These are phyloP conservation scores for Castor canadensis DNA, from an alignment of 2,113 vertebrate genomes.

Conservation along the genomic window DNA sequence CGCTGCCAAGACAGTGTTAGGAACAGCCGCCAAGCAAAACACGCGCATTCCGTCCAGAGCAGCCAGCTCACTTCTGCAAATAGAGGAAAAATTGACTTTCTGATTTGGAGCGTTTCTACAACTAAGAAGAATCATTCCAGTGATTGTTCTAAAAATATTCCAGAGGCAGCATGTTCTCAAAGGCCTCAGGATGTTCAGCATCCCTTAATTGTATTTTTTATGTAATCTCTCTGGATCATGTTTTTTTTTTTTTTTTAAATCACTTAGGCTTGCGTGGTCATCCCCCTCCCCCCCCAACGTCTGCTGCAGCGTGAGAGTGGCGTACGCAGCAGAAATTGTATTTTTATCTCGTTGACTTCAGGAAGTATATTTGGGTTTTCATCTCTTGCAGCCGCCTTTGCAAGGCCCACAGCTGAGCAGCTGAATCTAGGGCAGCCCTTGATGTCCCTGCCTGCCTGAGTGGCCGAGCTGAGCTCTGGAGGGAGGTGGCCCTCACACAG, in stretches of 20 bases:
- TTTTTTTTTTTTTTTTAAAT: slow-evolving; percentile 20
- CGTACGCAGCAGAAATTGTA: slow-evolving; percentile 65
- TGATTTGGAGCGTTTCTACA: slow-evolving; percentile 89
- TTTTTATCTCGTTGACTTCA: slow-evolving; percentile 79
- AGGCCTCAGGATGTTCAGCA: slow-evolving; percentile 80
- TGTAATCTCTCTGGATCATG: slow-evolving; percentile 80
- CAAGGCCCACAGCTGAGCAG: slow-evolving; percentile 57
- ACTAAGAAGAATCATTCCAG: slow-evolving; percentile 86
- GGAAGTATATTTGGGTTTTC: slow-evolving; percentile 75
- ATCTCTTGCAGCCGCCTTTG: slow-evolving; percentile 50
- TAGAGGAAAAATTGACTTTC: slow-evolving; percentile 91
- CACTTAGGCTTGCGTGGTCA: slow-evolving; percentile 63
- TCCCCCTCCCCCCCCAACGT: not conserved
- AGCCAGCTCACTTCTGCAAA: slow-evolving; percentile 93
- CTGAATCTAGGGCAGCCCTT: slow-evolving; percentile 66
- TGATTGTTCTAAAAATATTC: slow-evolving; percentile 90
- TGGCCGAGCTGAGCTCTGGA: not conserved
- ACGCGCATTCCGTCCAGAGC: slow-evolving; percentile 91
- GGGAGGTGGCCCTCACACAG: not conserved
- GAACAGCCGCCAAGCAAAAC: slow-evolving; percentile 98
- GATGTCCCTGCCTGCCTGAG: not conserved
- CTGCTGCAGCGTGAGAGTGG: not conserved
- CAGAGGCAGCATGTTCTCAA: slow-evolving; percentile 76
- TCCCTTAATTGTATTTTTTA: slow-evolving; percentile 82
- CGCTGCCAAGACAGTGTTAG: slow-evolving; percentile 92